These are phyloP conservation scores for Hermaeophaga mercurialis DNA, from an alignment of 2,888 invertebrate genomes.

Conservation along the genomic window DNA sequence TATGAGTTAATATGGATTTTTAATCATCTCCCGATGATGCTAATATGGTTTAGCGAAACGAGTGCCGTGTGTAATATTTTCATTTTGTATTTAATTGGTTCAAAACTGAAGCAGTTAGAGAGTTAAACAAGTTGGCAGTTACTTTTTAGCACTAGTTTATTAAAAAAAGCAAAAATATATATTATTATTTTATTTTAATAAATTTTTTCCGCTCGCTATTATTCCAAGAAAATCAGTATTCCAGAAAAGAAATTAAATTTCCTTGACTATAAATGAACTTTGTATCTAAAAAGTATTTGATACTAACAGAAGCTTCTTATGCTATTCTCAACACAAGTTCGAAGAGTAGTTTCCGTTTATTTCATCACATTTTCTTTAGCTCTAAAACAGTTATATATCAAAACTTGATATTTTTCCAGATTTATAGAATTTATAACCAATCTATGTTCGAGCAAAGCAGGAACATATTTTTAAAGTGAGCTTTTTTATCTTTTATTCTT, in stretches of 20 bases:
- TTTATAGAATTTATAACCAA: conserved; percentile 28
- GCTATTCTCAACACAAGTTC: conserved; percentile 23
- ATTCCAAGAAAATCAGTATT: too few species aligned
- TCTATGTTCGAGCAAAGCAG: conserved; percentile 21
- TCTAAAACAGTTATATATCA: conserved; percentile 20
- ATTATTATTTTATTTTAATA: too few species aligned
- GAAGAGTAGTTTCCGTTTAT: conserved; percentile 19
- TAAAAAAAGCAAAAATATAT: too few species aligned
- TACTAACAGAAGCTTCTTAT: conserved; percentile 19
- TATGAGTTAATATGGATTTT: too few species aligned
- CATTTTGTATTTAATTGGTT: too few species aligned
- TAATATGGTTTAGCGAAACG: too few species aligned
- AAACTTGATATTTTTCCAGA: conserved; percentile 20
- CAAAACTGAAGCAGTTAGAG: too few species aligned
- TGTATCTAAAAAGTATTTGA: conserved; percentile 16
- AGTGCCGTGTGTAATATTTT: too few species aligned
- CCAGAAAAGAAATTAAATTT: conserved; percentile 28
- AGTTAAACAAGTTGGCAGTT: too few species aligned
- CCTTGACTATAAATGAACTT: conserved; percentile 24
- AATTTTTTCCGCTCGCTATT: too few species aligned
- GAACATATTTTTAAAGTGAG: background rate
- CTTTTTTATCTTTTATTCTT: background rate
- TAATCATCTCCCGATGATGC: too few species aligned
- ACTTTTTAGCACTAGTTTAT: too few species aligned
- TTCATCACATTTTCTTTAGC: conserved; percentile 17